Percentiles rank a stretch among this genome's conserved stretches.
These are phyloP conservation scores for Falco columbarius DNA, from an alignment of 2,797 vertebrate genomes.

Conservation along the genomic window DNA sequence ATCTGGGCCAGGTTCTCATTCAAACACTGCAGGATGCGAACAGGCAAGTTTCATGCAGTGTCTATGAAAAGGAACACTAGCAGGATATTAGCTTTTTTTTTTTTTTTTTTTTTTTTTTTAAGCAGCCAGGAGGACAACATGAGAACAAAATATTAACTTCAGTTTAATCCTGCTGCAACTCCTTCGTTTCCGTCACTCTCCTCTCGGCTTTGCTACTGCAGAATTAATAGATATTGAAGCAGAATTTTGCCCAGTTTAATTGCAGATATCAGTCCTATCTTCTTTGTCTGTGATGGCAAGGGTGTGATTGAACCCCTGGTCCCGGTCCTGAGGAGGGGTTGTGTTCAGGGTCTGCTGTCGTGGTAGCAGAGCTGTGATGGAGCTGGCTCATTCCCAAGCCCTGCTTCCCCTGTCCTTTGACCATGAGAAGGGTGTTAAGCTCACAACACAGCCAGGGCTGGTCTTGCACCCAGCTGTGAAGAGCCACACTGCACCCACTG, in stretches of 20 bases:
- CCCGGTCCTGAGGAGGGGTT: neutral
- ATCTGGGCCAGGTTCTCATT: constrained; percentile 1
- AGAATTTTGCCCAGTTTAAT: neutral
- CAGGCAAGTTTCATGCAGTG: neutral
- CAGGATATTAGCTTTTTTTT: neutral
- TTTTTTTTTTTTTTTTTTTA: neutral
- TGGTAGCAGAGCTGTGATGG: neutral
- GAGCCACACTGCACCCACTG: neutral
- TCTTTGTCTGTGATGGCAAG: neutral
- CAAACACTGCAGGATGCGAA: neutral
- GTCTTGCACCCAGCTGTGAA: neutral
- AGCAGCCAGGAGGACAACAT: neutral
- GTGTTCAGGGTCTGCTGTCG: neutral
- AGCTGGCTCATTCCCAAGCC: neutral
- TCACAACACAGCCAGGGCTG: neutral
- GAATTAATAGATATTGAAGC: neutral
- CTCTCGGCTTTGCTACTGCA: neutral
- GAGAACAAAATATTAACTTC: neutral
- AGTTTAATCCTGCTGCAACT: neutral
- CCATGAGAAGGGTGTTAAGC: neutral
- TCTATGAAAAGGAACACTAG: constrained; percentile 4
- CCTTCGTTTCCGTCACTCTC: neutral
- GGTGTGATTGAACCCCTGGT: neutral
- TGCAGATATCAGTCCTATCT: neutral
- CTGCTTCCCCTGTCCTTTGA: neutral